Conservation (phyloP, 2,797 vertebrate species). For the Falco columbarius region DNA sequence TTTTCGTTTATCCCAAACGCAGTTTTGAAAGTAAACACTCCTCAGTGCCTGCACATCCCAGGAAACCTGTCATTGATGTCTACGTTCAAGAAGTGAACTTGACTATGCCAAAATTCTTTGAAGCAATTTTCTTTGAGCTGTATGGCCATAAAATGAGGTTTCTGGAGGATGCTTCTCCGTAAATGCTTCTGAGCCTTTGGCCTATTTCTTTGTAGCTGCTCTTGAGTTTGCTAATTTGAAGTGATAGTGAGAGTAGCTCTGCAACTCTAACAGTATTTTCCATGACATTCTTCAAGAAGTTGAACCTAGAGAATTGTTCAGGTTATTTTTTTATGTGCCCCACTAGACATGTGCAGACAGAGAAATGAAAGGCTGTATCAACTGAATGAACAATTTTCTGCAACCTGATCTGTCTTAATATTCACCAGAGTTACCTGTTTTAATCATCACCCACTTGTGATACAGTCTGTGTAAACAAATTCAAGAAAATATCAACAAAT, state of each 20-base stretch:
- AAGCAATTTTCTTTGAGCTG: neutral
- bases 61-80: neutral
- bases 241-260: neutral
- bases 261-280: neutral
- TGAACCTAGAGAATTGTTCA: neutral
- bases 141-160: neutral
- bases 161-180: neutral
- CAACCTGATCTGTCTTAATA: neutral
- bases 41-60: neutral
- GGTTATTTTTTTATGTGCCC: neutral
- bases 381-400: neutral
- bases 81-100: neutral
- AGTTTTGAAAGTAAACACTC: neutral
- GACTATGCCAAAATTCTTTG: neutral
- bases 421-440: slow-evolving; percentile 16
- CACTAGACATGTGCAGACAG: neutral
- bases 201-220: neutral
- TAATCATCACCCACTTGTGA: slow-evolving; percentile 36
- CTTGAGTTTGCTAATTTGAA: neutral
- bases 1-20: neutral
- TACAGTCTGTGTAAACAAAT: neutral
- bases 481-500: slow-evolving; percentile 20
- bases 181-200: neutral
- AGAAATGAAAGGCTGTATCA: neutral
- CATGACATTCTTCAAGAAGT: neutral